phyloP scores from a whole-genome alignment of 2,113 vertebrate genomes.

The Albula glossodonta region DNA sequence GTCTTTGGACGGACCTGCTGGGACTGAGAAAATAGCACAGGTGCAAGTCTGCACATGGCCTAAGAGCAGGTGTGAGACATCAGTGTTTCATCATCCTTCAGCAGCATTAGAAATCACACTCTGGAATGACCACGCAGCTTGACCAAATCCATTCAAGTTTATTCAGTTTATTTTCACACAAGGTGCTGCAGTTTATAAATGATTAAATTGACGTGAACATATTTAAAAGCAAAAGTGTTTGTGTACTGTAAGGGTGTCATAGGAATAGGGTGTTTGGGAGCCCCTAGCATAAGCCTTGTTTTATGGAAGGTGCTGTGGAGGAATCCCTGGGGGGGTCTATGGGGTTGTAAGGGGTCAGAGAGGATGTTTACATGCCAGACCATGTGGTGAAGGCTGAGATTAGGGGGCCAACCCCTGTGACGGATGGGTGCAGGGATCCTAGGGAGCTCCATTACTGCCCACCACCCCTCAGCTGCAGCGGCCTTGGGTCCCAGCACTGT shows the following conservation, averaged over 20 bases:
- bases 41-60: not conserved
- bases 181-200: not conserved
- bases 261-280: not conserved
- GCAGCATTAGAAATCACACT: not conserved
- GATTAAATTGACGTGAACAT: no score
- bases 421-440: not conserved
- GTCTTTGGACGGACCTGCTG: not conserved
- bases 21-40: not conserved
- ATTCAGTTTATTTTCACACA: not conserved
- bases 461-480: not conserved
- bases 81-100: not conserved
- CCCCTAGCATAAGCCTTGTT: not conserved
- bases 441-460: not conserved
- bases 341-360: not conserved
- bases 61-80: not conserved
- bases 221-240: no score
- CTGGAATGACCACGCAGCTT: not conserved
- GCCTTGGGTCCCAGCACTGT: constrained; percentile 14
- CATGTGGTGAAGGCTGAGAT: not conserved
- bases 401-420: not conserved
- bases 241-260: not conserved
- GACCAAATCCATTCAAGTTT: not conserved
- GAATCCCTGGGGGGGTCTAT: not conserved
- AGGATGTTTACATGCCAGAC: not conserved
- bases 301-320: not conserved